These are phyloP conservation scores for Saccostrea echinata DNA, from an alignment of 1,140 invertebrate genomes.

Conservation along the genomic window DNA sequence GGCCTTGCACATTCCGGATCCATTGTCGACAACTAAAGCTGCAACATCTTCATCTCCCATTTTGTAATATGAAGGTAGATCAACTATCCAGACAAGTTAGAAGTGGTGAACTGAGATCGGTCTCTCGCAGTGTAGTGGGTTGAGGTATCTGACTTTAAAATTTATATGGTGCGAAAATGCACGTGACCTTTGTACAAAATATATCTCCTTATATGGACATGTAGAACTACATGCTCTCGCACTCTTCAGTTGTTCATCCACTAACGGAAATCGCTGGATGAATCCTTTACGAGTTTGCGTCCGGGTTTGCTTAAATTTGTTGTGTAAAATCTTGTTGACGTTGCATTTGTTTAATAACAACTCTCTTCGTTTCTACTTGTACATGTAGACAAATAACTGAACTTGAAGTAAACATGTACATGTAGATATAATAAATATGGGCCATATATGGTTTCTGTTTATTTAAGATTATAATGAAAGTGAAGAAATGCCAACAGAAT, in stretches of 20 bases:
- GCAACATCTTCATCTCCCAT: constrained; percentile 94
- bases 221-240: background rate
- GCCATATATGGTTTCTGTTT: no score
- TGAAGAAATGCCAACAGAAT: no score
- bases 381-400: background rate
- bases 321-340: background rate
- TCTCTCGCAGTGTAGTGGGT: background rate
- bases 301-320: constrained; percentile 21
- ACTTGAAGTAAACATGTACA: no score
- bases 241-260: constrained; percentile 4
- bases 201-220: constrained; percentile 28
- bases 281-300: constrained; percentile 33
- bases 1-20: constrained; percentile 92
- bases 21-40: constrained; percentile 91
- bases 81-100: constrained; percentile 11
- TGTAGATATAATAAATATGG: no score
- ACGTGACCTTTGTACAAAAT: constrained; percentile 23
- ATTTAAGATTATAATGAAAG: no score
- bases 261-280: constrained; percentile 33
- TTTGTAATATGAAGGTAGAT: background rate
- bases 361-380: background rate
- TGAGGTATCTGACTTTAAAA: background rate
- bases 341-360: background rate
- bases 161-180: constrained; percentile 17
- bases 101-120: constrained; percentile 3